Evolutionary conservation across 35 echinoderm and acorn worm genomes (phyloP), one percentile per base, ranked within the genome.

Genomic region (Lytechinus variegatus): DNA sequence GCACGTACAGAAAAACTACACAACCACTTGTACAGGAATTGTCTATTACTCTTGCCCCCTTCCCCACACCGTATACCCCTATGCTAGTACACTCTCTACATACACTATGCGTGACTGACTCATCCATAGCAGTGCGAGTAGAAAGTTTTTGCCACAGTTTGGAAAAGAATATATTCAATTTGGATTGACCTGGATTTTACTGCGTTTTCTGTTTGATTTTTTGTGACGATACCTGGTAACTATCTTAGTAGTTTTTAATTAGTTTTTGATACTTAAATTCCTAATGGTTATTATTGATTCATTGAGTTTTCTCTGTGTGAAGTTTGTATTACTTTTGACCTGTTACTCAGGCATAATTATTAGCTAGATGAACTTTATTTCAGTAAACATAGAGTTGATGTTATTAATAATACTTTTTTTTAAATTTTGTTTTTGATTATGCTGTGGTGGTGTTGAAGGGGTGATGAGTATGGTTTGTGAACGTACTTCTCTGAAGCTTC

Each of bases 181-280:
- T 90, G 88, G 88, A 90, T 52, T 44, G 10, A 21, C 52, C 52
- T 21, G 88, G 88, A 90, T 44, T 90, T 90, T 54, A 14, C 52
- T 51, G 88, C 11, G 12, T 90, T 44, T 52, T 90, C 11, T 21
- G 12, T 90, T 12, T 10, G 88, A 90, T 52, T 14, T 52, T 9
- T 13, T 54, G 10, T 44, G 28, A 52, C 33, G 88, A 90, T 54
- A 90, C 88, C 88, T 52, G 88, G 88, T 90, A 90, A 90, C 88
- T 90, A 90, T 90, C 88, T 90, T 90, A 90, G 88, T 90, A 90
- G 88, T 90, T 52, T 90, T 9, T 28, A 21, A 10, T 54, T 90
- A 52, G 3, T 90, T 90, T 90, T 33, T 54, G 87, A 9, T 54
- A 9, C 16, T 6, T 90, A 44, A 54, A 14, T 54, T 44, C 27